Conservation (phyloP, 2,113 vertebrate species). For the Hippotragus niger region DNA sequence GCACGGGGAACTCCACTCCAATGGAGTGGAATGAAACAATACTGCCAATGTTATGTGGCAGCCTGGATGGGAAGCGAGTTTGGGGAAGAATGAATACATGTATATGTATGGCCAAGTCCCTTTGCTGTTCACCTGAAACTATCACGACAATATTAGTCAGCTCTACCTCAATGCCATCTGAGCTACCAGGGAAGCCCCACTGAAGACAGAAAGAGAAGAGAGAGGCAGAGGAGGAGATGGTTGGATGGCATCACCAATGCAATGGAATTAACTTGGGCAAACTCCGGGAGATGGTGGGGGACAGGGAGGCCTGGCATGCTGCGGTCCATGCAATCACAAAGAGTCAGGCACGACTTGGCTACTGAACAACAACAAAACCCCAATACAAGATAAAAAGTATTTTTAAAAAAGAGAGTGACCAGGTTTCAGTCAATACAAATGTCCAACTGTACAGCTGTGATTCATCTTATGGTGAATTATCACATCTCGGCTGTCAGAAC, state of each 20-base stretch:
- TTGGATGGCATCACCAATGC: background rate
- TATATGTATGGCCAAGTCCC: background rate
- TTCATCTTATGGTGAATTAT: background rate
- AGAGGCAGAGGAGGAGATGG: background rate
- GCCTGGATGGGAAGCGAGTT: background rate
- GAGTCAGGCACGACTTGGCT: accelerated
- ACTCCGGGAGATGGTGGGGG: background rate
- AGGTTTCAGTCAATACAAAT: background rate
- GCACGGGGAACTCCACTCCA: background rate
- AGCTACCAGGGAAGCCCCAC: background rate
- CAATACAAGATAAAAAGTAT: background rate
- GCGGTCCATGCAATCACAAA: background rate
- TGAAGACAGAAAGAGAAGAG: background rate
- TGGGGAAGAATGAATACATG: background rate
- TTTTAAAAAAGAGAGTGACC: background rate
- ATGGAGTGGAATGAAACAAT: background rate
- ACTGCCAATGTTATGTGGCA: background rate
- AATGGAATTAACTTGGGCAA: background rate
- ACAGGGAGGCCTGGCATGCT: background rate
- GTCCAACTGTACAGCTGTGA: background rate
- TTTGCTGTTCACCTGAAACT: background rate
- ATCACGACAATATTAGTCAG: background rate
- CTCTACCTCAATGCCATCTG: background rate
- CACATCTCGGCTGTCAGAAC: background rate
- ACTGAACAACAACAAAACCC: background rate